phyloP scores from a whole-genome alignment of 2,888 invertebrate species.

The Odontothrips loti region DNA sequence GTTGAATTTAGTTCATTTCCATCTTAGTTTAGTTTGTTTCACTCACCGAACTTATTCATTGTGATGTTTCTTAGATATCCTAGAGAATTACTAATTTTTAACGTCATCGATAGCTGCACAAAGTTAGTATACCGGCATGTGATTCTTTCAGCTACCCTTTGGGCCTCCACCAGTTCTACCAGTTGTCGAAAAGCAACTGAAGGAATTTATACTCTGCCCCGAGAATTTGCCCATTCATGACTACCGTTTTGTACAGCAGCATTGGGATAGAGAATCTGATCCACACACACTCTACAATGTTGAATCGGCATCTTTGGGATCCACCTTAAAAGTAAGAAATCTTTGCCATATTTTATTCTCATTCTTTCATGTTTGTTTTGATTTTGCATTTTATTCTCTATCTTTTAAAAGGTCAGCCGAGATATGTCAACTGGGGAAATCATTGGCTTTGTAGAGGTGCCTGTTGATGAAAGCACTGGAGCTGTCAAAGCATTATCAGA shows the following conservation, averaged over 20 bases:
- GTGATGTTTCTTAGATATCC: no score
- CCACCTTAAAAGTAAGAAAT: conserved; percentile 50
- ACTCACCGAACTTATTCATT: not conserved
- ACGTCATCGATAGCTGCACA: no score
- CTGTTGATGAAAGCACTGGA: conserved; percentile 45
- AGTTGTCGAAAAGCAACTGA: conserved; percentile 59
- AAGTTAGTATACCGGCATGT: not conserved
- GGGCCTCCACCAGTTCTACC: conserved; percentile 62
- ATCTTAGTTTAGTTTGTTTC: conserved; percentile 36
- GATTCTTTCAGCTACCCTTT: conserved; percentile 44
- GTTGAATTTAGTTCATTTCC: not conserved
- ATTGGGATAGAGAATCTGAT: conserved; percentile 58
- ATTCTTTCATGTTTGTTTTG: conserved; percentile 26
- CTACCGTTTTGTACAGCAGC: conserved; percentile 62
- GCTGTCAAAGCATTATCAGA: not conserved
- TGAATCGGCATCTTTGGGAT: conserved; percentile 51
- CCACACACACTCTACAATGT: conserved; percentile 52
- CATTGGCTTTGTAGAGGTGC: conserved; percentile 61
- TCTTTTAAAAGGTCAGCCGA: conserved; percentile 56
- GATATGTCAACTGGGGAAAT: conserved; percentile 74
- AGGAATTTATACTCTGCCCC: conserved; percentile 61
- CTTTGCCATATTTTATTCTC: not conserved
- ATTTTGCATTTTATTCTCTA: not conserved
- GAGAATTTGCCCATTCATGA: conserved; percentile 70
- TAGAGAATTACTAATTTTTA: no score